phyloP scores from a whole-genome alignment of 1,140 invertebrate genomes.

The Physella acuta region DNA sequence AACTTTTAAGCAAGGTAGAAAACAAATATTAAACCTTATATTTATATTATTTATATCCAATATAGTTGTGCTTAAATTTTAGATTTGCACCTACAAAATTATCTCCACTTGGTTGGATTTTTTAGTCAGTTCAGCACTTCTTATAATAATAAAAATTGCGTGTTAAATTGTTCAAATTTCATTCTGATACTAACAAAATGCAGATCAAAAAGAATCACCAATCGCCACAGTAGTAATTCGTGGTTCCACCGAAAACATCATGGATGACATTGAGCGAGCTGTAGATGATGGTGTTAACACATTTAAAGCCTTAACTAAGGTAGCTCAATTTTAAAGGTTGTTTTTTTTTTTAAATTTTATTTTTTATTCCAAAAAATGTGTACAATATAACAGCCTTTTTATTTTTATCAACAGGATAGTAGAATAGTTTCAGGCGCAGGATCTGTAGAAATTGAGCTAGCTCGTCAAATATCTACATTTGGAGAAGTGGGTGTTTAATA shows the following conservation, averaged over 20 bases:
- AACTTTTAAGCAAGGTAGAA: conserved; percentile 76
- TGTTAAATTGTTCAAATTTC: too few relatives aligned
- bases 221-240: conserved; percentile 92
- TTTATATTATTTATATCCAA: not conserved
- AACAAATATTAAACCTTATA: too few relatives aligned
- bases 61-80: not conserved
- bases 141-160: too few relatives aligned
- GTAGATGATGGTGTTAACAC: conserved; percentile 99
- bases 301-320: conserved; percentile 83
- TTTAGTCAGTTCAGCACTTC: too few relatives aligned
- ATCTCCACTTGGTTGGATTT: not conserved
- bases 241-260: conserved; percentile 95
- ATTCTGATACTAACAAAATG: too few relatives aligned
- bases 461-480: conserved; percentile 79
- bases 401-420: conserved; percentile 65
- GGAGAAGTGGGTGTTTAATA: too few relatives aligned
- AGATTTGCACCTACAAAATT: not conserved
- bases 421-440: conserved; percentile 90
- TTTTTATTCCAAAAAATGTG: not conserved
- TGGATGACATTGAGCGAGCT: conserved; percentile 98
- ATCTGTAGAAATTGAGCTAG: conserved; percentile 91
- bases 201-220: conserved; percentile 71
- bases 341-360: not conserved
- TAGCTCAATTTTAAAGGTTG: conserved; percentile 32
- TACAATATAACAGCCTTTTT: not conserved